phyloP scores from a whole-genome alignment of 2,888 invertebrate species.

The Odontothrips loti region DNA sequence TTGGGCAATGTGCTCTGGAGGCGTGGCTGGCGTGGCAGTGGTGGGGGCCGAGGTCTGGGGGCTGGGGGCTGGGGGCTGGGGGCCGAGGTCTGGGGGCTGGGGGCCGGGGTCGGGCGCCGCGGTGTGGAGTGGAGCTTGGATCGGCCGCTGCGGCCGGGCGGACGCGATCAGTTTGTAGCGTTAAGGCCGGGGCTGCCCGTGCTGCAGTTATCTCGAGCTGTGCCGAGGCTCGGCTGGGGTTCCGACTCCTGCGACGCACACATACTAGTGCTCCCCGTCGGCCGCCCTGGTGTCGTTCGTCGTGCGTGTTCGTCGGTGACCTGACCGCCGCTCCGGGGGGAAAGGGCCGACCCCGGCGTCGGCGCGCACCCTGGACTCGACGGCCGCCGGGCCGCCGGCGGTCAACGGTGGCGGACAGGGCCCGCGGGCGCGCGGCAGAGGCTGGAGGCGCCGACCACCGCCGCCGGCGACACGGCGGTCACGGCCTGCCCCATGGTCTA shows the following conservation, averaged over 20 bases:
- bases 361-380: neutral
- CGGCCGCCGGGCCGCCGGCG: no score
- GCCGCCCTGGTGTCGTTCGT: no score
- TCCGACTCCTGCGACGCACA: no score
- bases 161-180: no score
- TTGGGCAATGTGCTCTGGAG: neutral
- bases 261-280: no score
- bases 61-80: neutral
- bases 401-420: no score
- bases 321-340: neutral
- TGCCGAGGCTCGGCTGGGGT: neutral
- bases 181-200: neutral
- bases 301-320: neutral
- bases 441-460: neutral
- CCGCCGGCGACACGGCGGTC: neutral
- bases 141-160: no score
- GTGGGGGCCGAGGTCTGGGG: neutral
- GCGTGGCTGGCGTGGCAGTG: neutral
- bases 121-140: neutral
- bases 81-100: neutral
- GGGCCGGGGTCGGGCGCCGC: neutral
- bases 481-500: slow-evolving; percentile 2
- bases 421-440: no score
- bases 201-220: neutral
- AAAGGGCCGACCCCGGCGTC: no score